Conservation (phyloP, 2,797 vertebrate species). For the Alca torda region DNA sequence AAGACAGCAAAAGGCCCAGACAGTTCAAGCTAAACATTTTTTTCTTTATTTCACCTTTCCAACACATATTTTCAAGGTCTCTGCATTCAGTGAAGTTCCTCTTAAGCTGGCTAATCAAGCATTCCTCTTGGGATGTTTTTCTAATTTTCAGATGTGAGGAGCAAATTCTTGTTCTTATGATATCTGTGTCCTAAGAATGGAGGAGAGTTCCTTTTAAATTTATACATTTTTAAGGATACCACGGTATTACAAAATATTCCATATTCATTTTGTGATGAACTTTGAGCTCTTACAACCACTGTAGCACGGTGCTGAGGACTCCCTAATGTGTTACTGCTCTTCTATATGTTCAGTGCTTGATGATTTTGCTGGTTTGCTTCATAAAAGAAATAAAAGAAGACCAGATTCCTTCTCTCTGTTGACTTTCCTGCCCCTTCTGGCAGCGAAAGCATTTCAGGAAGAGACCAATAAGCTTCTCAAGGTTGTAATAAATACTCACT, state of each 20-base stretch:
- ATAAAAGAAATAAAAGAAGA: not conserved
- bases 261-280: not conserved
- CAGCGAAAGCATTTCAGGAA: not conserved
- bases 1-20: not conserved
- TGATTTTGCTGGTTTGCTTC: not conserved
- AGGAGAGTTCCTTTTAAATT: not conserved
- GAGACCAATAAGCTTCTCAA: not conserved
- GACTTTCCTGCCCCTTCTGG: not conserved
- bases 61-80: not conserved
- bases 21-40: not conserved
- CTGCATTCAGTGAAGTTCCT: rapidly evolving
- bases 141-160: not conserved
- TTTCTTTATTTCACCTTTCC: not conserved
- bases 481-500: not conserved
- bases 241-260: not conserved
- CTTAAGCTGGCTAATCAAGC: not conserved
- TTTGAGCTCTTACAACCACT: not conserved
- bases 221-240: not conserved
- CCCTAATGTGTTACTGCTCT: not conserved
- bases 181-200: not conserved
- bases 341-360: not conserved
- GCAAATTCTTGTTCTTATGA: not conserved
- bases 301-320: not conserved
- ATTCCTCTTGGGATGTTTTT: not conserved
- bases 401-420: not conserved